phyloP scores from a whole-genome alignment of 2,888 invertebrate genomes.

The Pollenia griseotomentosa region DNA sequence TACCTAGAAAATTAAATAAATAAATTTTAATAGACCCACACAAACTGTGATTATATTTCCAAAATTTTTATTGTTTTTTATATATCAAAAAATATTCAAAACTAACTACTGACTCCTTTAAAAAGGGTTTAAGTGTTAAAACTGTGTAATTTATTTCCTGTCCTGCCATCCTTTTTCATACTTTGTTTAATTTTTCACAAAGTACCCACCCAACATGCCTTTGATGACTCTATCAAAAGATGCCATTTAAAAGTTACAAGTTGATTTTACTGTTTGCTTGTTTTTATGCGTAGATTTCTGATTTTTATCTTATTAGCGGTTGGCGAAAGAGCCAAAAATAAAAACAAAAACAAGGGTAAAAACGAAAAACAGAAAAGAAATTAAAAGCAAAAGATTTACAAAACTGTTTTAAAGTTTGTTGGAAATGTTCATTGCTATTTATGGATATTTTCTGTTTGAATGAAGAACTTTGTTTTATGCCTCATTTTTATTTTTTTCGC shows the following conservation, averaged over 20 bases:
- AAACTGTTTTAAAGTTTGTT: constrained; percentile 44
- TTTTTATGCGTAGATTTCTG: constrained; percentile 31
- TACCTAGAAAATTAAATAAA: no score
- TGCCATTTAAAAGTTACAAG: constrained; percentile 20
- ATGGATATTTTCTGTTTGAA: constrained; percentile 22
- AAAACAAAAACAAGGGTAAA: not conserved
- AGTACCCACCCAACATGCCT: not conserved
- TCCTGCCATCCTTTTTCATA: not conserved
- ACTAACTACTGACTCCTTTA: not conserved
- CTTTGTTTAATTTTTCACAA: not conserved
- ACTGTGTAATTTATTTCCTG: constrained; percentile 16
- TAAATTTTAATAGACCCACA: constrained; percentile 1
- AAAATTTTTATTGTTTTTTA: not conserved
- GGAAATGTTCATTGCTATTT: constrained; percentile 37
- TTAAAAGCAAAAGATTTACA: constrained; percentile 35
- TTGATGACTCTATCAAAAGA: constrained; percentile 33
- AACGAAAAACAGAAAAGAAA: constrained; percentile 11
- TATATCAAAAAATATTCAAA: no score
- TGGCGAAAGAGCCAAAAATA: constrained; percentile 5
- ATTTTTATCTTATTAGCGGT: constrained; percentile 57
- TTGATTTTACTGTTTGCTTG: not conserved
- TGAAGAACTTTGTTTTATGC: constrained; percentile 11
- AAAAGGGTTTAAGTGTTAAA: constrained; percentile 33
- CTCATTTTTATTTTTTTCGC: not conserved
- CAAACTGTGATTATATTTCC: not conserved